Evolutionary conservation across 2,797 vertebrate genomes (phyloP), one percentile per base, ranked within the genome.

Genomic region (Pseudochromis fuscus): DNA sequence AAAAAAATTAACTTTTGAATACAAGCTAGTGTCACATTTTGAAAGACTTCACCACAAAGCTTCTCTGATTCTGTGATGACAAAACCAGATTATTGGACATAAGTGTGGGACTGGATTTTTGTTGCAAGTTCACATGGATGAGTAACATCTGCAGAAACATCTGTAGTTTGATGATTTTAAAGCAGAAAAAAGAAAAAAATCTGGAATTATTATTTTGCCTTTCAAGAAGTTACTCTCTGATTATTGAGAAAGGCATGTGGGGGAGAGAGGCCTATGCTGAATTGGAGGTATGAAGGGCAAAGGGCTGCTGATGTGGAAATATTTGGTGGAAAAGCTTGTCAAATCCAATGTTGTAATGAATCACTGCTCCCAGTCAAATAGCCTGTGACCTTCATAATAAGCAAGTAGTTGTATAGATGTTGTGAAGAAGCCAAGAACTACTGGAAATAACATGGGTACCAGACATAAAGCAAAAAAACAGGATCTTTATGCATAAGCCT

Each of bases 381-480:
- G 25, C 42, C 19, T 25, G 28, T 60, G 33, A 77, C 16, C 18
- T 51, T 59, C 37, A 30, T 53, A 66, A 82, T 62, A 25, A 77
- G 12, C 53, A 59, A 62, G 30, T 13, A 24, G 35, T 46, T 2
- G 12, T 45, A 60, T 50, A 15, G 33, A 73, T 62, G 60, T 55
- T 84, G 77, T 71, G 33, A 40, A 67, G 48, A 59, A 52, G 33
- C 7, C 3, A 48, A 49, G 25, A 30, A 19, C 23, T 57, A n/a
- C 75, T 53, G 3, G 60, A 70, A 80, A 66, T 73, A 82, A 71
- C 67, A 58, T 11, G 1, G 13, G 28, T 27, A 30, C 42, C 49
- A 77, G 33, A 67, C 38, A 60, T 75, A 33, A 70, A 49, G 49
- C 44, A 60, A 72, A 60, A 72, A 78, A 80, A 40, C 24, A 80